Evolutionary conservation across 2,888 invertebrate genomes (phyloP), one percentile per base, ranked within the genome.

Genomic region (Eristalis tenax): DNA sequence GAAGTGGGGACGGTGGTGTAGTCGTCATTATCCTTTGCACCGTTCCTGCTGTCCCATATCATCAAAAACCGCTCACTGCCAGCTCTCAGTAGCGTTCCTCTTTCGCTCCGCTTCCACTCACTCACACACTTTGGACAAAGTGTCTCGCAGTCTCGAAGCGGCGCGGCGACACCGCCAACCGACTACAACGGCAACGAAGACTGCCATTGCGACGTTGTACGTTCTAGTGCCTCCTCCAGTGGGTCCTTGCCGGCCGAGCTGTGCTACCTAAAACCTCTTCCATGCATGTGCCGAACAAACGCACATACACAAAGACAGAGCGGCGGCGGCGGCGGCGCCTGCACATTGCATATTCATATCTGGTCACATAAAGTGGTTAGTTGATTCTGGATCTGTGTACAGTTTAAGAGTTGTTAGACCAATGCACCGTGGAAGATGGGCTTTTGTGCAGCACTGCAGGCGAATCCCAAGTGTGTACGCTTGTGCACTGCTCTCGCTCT

Each of bases 321-420:
- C 26, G 65, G 59, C 65, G 65, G 59, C 73, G 40, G 38, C 18
- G 64, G 15, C 40, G 66, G 73, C 63, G 57, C 68, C 68, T 68
- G 61, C 70, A 76, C 64, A 79, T 87, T 87, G 87, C 79, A 87
- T 87, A 87, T 87, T 87, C 87, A 87, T 85, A 84, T 87, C 77
- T 89, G 89, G 89, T 89, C 89, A 89, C 84, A 89, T 89, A 89
- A 89, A 89, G 89, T 89, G 89, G 89, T 89, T 89, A 89, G 89
- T 89, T 89, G 89, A 88, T 88, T 88, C 86, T 85, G 75, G 86
- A 78, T 80, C 83, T 77, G 75, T 86, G 83, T 86, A 88, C 87
- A 76, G 87, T 87, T 87, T 83, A 87, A 87, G 87, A 83, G 83
- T 83, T 87, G 87, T 80, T 87, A 87, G 87, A 87, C 87, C 87